These are phyloP conservation scores for Sphyrna mokarran DNA, from an alignment of 2,113 vertebrate genomes.

Conservation along the genomic window DNA sequence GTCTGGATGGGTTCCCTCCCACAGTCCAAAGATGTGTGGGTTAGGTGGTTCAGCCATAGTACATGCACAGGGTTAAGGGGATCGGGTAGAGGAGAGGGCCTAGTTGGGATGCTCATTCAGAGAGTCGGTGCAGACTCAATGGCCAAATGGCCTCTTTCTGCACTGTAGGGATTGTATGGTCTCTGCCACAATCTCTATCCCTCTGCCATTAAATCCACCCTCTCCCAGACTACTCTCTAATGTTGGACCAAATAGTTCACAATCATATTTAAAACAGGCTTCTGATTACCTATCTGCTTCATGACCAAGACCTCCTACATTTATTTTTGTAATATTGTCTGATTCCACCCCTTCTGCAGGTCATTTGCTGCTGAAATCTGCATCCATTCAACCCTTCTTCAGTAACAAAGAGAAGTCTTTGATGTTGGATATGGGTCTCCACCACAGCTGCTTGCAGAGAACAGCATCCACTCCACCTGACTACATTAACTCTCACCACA, in stretches of 20 bases:
- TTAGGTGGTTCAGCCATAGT: no score
- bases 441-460: not conserved
- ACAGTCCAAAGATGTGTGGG: no score
- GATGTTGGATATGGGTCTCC: not conserved
- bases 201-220: not conserved
- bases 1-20: no score
- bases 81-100: no score
- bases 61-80: no score
- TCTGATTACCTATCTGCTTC: not conserved
- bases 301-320: not conserved
- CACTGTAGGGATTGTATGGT: not conserved
- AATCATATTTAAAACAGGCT: not conserved
- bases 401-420: not conserved
- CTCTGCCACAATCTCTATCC: not conserved
- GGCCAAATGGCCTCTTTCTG: no score
- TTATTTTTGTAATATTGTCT: not conserved
- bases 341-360: not conserved
- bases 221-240: not conserved
- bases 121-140: no score
- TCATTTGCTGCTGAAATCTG: not conserved
- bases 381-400: not conserved
- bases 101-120: no score
- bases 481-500: not conserved
- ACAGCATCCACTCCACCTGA: not conserved
- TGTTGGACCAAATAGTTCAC: not conserved